Percentiles rank a stretch among this genome's conserved stretches.
phyloP scores from a whole-genome alignment of 2,797 vertebrate genomes.

The Hemitrygon akajei region DNA sequence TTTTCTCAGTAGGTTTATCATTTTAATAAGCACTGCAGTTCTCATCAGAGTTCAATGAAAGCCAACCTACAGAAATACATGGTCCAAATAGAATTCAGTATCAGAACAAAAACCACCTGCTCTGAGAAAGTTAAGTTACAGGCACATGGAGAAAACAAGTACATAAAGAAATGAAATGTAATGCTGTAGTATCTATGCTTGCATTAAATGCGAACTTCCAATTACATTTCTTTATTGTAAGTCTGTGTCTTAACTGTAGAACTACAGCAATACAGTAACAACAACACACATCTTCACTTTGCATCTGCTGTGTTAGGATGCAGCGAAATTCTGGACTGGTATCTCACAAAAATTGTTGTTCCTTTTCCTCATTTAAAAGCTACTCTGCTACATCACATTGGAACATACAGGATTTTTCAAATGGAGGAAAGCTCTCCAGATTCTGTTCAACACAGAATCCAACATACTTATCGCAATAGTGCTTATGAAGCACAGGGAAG shows the following conservation, averaged over 20 bases:
- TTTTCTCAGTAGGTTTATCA: slow-evolving; percentile 1
- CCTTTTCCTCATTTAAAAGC: not conserved
- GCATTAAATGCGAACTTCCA: not conserved
- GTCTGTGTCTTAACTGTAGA: not conserved
- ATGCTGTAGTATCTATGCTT: not conserved
- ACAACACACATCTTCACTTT: not conserved
- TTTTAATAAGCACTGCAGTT: not conserved
- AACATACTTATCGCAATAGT: not conserved
- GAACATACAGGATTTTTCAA: not conserved
- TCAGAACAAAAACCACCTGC: not conserved
- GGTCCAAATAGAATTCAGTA: not conserved
- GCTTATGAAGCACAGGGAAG: not conserved
- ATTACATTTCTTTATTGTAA: not conserved
- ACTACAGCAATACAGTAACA: slow-evolving; percentile 8
- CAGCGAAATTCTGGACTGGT: not conserved
- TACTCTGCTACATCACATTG: not conserved
- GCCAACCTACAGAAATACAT: not conserved
- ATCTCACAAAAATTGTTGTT: not conserved
- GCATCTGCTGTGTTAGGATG: not conserved
- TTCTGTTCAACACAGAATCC: not conserved
- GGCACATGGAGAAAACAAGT: not conserved
- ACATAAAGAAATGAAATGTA: not conserved
- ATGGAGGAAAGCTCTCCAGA: not conserved
- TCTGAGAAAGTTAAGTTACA: slow-evolving; percentile 22
- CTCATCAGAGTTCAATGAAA: not conserved